Base-by-base conservation (phyloP, 92 coral and sea anemone genomes). In the Paragorgia papillata region DNA sequence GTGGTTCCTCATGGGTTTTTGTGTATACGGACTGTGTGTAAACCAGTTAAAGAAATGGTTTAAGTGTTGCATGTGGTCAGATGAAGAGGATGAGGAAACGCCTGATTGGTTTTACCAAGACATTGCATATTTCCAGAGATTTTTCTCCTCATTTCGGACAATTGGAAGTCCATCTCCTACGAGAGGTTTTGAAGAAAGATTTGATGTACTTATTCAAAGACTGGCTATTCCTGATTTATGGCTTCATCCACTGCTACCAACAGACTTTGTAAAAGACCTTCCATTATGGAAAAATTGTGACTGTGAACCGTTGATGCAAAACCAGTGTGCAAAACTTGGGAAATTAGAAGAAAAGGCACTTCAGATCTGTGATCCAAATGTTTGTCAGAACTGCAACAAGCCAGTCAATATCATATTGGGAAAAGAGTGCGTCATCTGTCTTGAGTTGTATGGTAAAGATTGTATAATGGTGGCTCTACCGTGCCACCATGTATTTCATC, bases 171-270 rank as follows among this genome's bases (percentile, higher is more conserved):
- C 85, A 34, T 85, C 90, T 9, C 90, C 86, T 28, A 82, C 82
- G 60, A 82, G 89, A 51, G 82, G 87, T n/a, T 86, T 87, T 39
- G 99, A 91, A 56, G 92, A 91, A 82, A 90, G 94, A 29, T 82
- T 95, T 78, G 99, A 95, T 58, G 83, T 86, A 62, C 79, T 95
- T 29, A 90, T 95, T 25, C 91, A 93, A 20, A 91, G 95, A 34
- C 84, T 95, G 61, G 99, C 99, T 28, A 88, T 89, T 20, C 99
- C 99, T 18, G 99, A 89, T 49, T 86, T 95, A 31, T 95, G 99
- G 99, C 86, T 95, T 21, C 91, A 86, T 27, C 99, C 99, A 0
- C 32, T 91, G 15, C 80, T 95, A n/a, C 99, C 99, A 43, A 91
- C 97, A 20, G 97, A 95, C 30, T 95, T 88, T 69, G 84, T 95